These are phyloP conservation scores for Trogon surrucura DNA, from an alignment of 2,113 vertebrate genomes.

Conservation along the genomic window DNA sequence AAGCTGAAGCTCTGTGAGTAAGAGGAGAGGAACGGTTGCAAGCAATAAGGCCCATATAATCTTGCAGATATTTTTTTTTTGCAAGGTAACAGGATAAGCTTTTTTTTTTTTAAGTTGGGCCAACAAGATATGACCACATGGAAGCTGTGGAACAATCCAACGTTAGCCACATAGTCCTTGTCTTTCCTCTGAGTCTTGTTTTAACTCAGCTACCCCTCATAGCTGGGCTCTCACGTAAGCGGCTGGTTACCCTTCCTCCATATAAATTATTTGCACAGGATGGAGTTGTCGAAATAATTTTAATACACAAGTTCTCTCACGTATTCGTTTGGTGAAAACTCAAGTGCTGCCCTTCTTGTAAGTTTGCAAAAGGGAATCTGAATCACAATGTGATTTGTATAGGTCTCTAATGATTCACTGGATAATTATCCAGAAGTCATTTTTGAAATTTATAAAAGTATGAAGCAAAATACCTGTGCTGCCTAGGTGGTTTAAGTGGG, in stretches of 20 bases:
- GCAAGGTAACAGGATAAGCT: not conserved
- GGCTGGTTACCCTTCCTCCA: not conserved
- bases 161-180: not conserved
- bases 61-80: not conserved
- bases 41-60: not conserved
- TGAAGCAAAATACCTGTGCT: not conserved
- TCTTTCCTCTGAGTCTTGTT: not conserved
- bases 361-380: not conserved
- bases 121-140: fast-evolving
- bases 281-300: not conserved
- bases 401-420: not conserved
- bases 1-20: not conserved
- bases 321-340: not conserved
- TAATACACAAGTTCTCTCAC: not conserved
- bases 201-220: not conserved
- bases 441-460: not conserved
- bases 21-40: not conserved
- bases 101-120: not conserved
- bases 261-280: not conserved
- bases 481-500: not conserved
- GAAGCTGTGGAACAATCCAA: not conserved
- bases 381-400: not conserved
- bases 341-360: not conserved
- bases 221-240: not conserved
- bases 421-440: not conserved